A percentile compares a stretch with the other conserved stretches of the same genome.
phyloP scores from a whole-genome alignment of 1,140 invertebrate genomes.

The fruit fly (Drosophila melanogaster) region DNA sequence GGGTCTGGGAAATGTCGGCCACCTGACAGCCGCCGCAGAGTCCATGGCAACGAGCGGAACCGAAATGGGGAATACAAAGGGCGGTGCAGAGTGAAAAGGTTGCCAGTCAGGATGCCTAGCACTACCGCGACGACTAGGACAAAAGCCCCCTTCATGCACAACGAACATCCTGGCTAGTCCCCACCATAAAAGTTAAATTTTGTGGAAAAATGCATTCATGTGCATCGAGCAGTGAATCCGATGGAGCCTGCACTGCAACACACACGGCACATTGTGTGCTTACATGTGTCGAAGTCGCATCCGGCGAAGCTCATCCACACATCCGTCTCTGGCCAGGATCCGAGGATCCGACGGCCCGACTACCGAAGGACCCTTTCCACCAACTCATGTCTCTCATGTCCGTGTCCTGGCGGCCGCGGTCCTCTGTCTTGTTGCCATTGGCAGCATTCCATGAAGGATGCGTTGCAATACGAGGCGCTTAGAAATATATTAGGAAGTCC shows the following conservation, averaged over 20 bases:
- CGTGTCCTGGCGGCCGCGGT: slow-evolving; percentile 24
- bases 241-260: slow-evolving; percentile 55
- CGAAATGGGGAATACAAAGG: slow-evolving; percentile 3
- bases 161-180: neutral
- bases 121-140: slow-evolving; percentile 19
- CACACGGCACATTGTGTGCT: slow-evolving; percentile 41
- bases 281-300: slow-evolving; percentile 68
- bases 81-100: slow-evolving; percentile 13
- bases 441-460: slow-evolving; percentile 64
- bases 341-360: neutral
- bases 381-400: neutral
- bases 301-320: slow-evolving; percentile 68
- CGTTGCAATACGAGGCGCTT: slow-evolving; percentile 59
- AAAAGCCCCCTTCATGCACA: slow-evolving; percentile 12
- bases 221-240: slow-evolving; percentile 71
- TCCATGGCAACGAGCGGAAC: slow-evolving; percentile 1
- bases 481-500: slow-evolving; percentile 58
- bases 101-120: slow-evolving; percentile 17
- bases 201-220: slow-evolving; percentile 73
- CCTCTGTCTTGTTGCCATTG: slow-evolving; percentile 55
- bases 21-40: slow-evolving; percentile 30
- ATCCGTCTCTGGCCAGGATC: slow-evolving; percentile 46
- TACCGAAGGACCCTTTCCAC: neutral
- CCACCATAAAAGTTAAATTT: slow-evolving; percentile 66
- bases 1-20: slow-evolving; percentile 20